Base-by-base conservation (phyloP, 2,888 invertebrate species). In the Capitulum mitella region DNA sequence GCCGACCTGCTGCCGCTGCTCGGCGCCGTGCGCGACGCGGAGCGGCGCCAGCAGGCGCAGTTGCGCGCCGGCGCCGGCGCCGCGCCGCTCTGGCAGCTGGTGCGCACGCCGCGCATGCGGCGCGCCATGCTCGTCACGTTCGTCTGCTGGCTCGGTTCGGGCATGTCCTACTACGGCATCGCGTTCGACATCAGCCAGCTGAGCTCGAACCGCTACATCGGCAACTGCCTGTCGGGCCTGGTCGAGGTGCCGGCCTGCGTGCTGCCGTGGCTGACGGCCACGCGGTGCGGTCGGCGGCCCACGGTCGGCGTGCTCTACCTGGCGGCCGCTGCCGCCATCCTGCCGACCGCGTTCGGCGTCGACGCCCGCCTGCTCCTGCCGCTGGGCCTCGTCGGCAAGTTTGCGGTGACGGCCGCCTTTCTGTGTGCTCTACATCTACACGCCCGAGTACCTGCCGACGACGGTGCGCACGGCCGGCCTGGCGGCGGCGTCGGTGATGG, bases 381-480 rank as follows among this genome's bases (percentile, higher is more conserved):
- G 32, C 90, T 94, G 64, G 70, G 70, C 40, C 40, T 70, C 40
- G 10, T 40, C 34, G 70, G 70, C 40, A 70, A 70, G 40, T 70
- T 70, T 22, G 40, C 70, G 26, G 70, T 70, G 26, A 70, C 70
- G 10, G 70, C 22, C 8, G 90, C 92, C 1, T 97, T 95, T 84
- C 92, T 94, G 1, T 92, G n/a, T 93, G 2, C 92, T 92, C 6
- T 96, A 95, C 85, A 89, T 96, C 32, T 96, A 92, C 85, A 92
- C 0, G 93, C 94, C 82, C 0, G 96, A 96, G 86, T 85, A 95
- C n/a, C 95, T 94, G 85, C 96, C 96, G 0, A 96, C 96, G 0
- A 92, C 94, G 1, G 91, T 95, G 0, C 89, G 96, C 48, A 95
- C 95, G 84, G 91, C 92, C 64, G 95, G 94, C 0, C 91, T 95